These are phyloP conservation scores for Rhopalosiphum maidis DNA, from an alignment of 1,140 invertebrate genomes.

Conservation along the genomic window DNA sequence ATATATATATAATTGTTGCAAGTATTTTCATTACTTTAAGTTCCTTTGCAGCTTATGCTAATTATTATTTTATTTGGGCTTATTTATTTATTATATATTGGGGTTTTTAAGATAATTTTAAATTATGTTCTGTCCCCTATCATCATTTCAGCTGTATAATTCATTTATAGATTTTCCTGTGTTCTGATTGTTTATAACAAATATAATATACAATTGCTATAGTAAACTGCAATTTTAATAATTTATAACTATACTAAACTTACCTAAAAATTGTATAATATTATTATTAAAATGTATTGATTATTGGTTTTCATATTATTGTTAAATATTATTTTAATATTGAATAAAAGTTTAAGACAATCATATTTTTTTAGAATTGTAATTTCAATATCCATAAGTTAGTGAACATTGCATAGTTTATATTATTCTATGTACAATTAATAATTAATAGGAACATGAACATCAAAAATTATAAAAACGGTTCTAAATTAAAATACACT, in stretches of 20 bases:
- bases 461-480: too few relatives aligned
- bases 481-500: too few relatives aligned
- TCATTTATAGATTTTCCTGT: not conserved
- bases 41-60: not conserved
- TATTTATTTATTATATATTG: slow-evolving; percentile 3
- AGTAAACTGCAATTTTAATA: too few relatives aligned
- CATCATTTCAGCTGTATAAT: not conserved
- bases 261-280: not conserved
- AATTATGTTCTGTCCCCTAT: not conserved
- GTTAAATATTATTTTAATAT: too few relatives aligned
- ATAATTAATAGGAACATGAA: too few relatives aligned
- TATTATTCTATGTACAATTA: too few relatives aligned
- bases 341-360: too few relatives aligned
- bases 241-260: too few relatives aligned
- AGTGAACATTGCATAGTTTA: too few relatives aligned
- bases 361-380: too few relatives aligned
- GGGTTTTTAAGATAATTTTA: not conserved
- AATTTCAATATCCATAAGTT: too few relatives aligned
- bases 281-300: not conserved
- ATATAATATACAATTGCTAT: not conserved
- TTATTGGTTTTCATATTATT: too few relatives aligned
- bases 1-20: not conserved
- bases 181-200: not conserved
- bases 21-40: not conserved
- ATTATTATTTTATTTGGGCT: not conserved